Conservation (phyloP, 1,140 invertebrate genomes). For the Drosophila erecta region DNA sequence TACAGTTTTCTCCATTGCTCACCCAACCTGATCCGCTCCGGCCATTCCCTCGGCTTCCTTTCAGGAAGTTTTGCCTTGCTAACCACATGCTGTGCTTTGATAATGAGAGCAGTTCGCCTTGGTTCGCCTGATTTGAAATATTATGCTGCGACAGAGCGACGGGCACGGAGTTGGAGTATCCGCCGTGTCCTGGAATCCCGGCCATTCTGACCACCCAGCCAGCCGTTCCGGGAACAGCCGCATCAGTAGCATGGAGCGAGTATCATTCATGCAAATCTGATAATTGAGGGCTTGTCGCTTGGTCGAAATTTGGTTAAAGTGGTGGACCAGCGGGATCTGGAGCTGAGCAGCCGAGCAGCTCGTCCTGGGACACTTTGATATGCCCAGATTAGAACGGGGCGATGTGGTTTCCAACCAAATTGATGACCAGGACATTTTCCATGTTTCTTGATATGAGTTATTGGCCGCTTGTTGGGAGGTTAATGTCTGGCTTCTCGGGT, state of each 20-base stretch:
- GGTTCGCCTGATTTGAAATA: constrained; percentile 78
- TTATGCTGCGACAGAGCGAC: constrained; percentile 65
- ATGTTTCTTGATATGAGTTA: constrained; percentile 65
- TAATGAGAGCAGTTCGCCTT: constrained; percentile 74
- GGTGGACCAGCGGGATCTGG: constrained; percentile 23
- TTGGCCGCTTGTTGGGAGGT: constrained; percentile 44
- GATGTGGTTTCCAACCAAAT: constrained; percentile 45
- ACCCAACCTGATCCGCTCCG: constrained; percentile 23
- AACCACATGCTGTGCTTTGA: constrained; percentile 83
- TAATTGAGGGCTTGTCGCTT: constrained; percentile 80
- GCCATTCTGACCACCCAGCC: constrained; percentile 16
- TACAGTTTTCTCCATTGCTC: constrained; percentile 38
- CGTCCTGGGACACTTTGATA: constrained; percentile 46
- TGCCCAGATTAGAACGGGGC: constrained; percentile 55
- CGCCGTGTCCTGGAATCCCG: constrained; percentile 15
- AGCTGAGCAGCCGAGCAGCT: constrained; percentile 11
- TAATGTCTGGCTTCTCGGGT: constrained; percentile 25
- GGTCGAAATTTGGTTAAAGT: constrained; percentile 72
- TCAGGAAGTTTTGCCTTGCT: constrained; percentile 67
- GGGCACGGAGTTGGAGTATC: constrained; percentile 33
- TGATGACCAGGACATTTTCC: constrained; percentile 68
- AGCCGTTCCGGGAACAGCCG: constrained; percentile 16
- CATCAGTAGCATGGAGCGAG: constrained; percentile 30
- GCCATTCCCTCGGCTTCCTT: constrained; percentile 41
- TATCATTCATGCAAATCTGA: constrained; percentile 82